Base-by-base conservation (phyloP, 2,797 vertebrate genomes). In the Salmo trutta region DNA sequence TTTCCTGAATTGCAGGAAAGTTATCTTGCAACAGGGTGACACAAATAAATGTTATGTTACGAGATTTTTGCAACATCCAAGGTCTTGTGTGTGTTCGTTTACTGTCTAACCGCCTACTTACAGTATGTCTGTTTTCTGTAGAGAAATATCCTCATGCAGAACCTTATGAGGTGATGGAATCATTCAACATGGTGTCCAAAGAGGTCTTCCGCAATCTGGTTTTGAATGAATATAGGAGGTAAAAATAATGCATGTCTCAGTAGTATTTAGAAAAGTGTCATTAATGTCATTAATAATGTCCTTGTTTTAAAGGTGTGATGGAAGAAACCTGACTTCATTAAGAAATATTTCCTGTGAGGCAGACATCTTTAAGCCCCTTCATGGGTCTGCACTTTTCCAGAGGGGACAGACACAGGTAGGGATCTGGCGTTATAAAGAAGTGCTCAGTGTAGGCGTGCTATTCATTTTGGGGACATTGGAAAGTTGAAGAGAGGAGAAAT, bases 331-430 rank as follows among this genome's bases (percentile, higher is more conserved):
- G 89, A 96, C 94, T 14, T 93, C 96, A 81, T 90, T 99, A 80
- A 95, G 98, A 87, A 90, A 96, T 84, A 97, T 99, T 83, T 95
- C 90, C 70, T 99, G 98, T 82, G 95, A 97, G 54, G 92, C 97
- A 47, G 94, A 99, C 86, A 86, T 98, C 83, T 99, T 96, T 83
- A 96, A 94, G 88, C 97, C 96, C 14, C 96, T 99, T 81, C 98
- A 99, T 76, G 98, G 98, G 80, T 99, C 98, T 0, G 96, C 97
- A 71, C 88, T 99, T 69, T 99, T 99, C 91, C 98, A 99, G 89
- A 95, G 98, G 84, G 98, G 98, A 81, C 98, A 99, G 90, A 99
- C 98, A 8, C 98, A 99, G 96, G 98, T 98, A 90, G 62, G 81
- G 16, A 64, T 64, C 21, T 24, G 59, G 59, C 21, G 3, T 10